Percentiles rank a stretch among this genome's conserved stretches.
Evolutionary conservation across 1,140 invertebrate genomes (phyloP).

Genomic region (Grapholita molesta): DNA sequence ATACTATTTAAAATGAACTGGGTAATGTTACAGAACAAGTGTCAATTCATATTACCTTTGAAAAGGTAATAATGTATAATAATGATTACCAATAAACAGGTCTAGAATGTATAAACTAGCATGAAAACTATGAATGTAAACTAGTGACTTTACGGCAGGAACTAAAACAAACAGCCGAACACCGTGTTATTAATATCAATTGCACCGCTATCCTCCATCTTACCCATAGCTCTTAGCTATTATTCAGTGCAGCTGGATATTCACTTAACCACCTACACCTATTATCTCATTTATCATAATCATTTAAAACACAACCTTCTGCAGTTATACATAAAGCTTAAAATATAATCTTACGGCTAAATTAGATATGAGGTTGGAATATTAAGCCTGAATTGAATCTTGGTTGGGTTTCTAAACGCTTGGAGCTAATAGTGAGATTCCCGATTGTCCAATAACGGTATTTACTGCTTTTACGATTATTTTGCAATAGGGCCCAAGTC

Average conservation of each 20-base stretch:
- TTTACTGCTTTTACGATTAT: conserved; percentile 2
- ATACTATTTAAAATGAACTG: too few relatives aligned
- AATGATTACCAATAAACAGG: not conserved
- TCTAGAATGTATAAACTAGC: not conserved
- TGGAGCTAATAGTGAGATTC: conserved; percentile 8
- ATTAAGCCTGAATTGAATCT: not conserved
- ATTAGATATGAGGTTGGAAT: not conserved
- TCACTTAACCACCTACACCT: not conserved
- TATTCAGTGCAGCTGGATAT: not conserved
- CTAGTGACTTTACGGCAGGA: not conserved
- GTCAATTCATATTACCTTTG: not conserved
- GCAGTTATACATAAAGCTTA: not conserved
- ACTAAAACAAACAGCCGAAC: conserved; percentile 9
- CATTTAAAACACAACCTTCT: not conserved
- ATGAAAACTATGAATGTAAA: not conserved
- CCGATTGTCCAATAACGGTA: conserved; percentile 9
- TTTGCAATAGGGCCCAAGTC: conserved; percentile 3
- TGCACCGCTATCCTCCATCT: conserved; percentile 1
- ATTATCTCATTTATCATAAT: not conserved
- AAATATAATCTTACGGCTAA: not conserved
- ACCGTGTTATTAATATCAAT: conserved; percentile 18
- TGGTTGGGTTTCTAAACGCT: conserved; percentile 9
- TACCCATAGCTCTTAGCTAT: conserved; percentile 11
- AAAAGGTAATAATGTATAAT: not conserved
- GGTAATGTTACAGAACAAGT: too few relatives aligned